Conservation (phyloP, 2,797 vertebrate species). For the Anisognathus igniventris region DNA sequence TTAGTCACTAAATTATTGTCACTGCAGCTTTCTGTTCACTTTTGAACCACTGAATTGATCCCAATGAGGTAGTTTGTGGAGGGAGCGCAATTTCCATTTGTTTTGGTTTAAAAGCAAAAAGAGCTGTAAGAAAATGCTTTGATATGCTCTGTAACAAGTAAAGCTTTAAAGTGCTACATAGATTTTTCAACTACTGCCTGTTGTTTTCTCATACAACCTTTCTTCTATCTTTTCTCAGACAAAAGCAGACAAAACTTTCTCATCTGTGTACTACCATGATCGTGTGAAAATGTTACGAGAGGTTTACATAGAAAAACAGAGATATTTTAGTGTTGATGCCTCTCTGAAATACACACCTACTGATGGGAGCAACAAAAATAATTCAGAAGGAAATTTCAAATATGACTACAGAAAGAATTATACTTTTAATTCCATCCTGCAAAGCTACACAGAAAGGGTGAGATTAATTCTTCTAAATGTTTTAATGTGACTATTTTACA, state of each 20-base stretch:
- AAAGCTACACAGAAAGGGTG: constrained; percentile 70
- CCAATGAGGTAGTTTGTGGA: background rate
- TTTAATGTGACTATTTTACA: background rate
- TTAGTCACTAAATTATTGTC: background rate
- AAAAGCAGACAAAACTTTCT: constrained; percentile 76
- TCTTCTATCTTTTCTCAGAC: constrained; percentile 71
- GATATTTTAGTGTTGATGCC: constrained; percentile 17
- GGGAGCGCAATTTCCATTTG: background rate
- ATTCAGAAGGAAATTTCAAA: constrained; percentile 22
- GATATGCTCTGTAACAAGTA: background rate
- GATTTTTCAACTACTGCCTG: background rate
- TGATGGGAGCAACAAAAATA: constrained; percentile 11
- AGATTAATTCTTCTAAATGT: background rate
- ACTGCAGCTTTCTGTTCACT: background rate
- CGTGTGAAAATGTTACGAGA: constrained; percentile 68
- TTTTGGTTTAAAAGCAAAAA: background rate
- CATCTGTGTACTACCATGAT: constrained; percentile 77
- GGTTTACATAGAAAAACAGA: constrained; percentile 57
- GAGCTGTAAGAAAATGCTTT: background rate
- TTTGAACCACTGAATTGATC: background rate
- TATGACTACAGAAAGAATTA: background rate
- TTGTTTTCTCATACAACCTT: background rate
- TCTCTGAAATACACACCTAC: constrained; percentile 77
- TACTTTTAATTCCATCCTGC: constrained; percentile 23
- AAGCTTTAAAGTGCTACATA: background rate